Percentiles rank a stretch among this genome's conserved stretches.
phyloP scores from a whole-genome alignment of 1,140 invertebrate genomes.

The Penaeus indicus region DNA sequence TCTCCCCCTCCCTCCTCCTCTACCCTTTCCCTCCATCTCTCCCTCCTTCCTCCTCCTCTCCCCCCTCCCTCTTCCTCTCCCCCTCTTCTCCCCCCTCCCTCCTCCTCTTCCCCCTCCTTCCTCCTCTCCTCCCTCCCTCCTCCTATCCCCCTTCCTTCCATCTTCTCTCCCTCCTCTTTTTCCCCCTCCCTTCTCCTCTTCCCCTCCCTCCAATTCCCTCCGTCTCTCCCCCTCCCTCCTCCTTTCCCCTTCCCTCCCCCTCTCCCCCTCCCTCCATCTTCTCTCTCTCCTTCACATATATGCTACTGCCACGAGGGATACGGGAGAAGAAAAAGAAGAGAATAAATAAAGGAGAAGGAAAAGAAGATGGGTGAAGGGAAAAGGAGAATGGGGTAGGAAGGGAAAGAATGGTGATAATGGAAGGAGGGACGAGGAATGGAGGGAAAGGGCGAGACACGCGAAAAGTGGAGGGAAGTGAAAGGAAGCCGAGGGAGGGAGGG shows the following conservation, averaged over 20 bases:
- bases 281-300: background rate
- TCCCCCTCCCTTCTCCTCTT: background rate
- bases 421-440: background rate
- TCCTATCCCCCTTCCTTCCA: background rate
- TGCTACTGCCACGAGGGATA: conserved; percentile 8
- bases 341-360: background rate
- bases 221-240: no score
- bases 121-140: no score
- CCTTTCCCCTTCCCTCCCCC: no score
- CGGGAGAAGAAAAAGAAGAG: no score
- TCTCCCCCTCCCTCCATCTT: background rate
- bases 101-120: background rate
- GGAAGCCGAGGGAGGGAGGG: background rate
- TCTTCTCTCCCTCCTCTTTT: background rate
- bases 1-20: no score
- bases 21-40: no score
- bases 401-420: background rate
- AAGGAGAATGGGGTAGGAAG: background rate
- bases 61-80: background rate
- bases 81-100: background rate
- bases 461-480: background rate
- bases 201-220: background rate
- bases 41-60: no score
- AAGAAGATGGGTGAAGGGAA: no score
- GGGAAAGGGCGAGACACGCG: background rate